A percentile compares a stretch with the other conserved stretches of the same genome.
Evolutionary conservation across 2,113 vertebrate species (phyloP).

Genomic region (Daubentonia madagascariensis): DNA sequence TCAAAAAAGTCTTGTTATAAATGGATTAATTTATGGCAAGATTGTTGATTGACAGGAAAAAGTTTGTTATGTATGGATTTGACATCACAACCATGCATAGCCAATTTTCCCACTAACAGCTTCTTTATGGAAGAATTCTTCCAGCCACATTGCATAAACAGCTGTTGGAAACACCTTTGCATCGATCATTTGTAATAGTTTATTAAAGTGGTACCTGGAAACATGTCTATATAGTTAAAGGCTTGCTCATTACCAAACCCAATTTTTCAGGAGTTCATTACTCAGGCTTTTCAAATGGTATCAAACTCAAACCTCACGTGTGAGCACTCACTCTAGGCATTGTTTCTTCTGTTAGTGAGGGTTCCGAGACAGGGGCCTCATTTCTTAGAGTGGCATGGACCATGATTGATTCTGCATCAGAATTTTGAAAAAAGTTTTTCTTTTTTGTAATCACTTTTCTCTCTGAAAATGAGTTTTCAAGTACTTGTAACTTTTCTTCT

Average conservation of each 20-base stretch:
- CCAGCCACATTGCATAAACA: constrained; percentile 77
- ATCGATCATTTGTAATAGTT: constrained; percentile 85
- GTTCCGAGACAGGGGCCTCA: not conserved
- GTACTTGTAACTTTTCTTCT: constrained; percentile 7
- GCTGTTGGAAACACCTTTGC: constrained; percentile 82
- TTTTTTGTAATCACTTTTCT: not conserved
- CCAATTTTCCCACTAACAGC: constrained; percentile 71
- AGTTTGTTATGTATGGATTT: constrained; percentile 73
- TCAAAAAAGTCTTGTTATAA: constrained; percentile 66
- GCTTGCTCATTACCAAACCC: constrained; percentile 78
- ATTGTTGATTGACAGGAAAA: constrained; percentile 76
- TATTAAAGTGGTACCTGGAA: constrained; percentile 87
- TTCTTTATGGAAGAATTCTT: constrained; percentile 76
- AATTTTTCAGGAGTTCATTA: constrained; percentile 74
- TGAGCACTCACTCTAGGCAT: not conserved
- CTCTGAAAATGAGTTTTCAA: constrained; percentile 28
- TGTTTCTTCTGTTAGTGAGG: constrained; percentile 54
- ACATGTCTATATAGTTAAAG: constrained; percentile 79
- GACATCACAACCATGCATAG: constrained; percentile 71
- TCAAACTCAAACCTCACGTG: constrained; percentile 61
- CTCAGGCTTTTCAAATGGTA: constrained; percentile 75
- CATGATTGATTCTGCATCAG: not conserved
- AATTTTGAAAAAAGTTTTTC: not conserved
- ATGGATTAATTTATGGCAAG: constrained; percentile 74
- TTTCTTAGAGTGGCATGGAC: not conserved